Evolutionary conservation across 2,797 vertebrate genomes (phyloP).

Genomic region (Pseudochirops corinnae): DNA sequence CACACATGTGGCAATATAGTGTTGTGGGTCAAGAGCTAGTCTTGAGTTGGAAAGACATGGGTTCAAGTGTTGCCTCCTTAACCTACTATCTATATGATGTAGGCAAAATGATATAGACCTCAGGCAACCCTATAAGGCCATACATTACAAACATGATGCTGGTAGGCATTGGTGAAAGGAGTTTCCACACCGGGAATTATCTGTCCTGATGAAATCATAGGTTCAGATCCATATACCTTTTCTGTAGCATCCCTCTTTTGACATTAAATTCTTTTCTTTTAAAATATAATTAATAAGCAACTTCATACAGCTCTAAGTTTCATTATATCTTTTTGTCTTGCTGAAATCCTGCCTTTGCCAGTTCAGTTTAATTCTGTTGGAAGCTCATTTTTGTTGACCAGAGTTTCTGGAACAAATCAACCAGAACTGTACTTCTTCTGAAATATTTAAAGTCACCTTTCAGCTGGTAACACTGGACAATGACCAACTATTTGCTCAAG

Average conservation of each 20-base stretch:
- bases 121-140: neutral
- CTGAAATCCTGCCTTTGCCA: neutral
- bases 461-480: neutral
- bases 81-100: too few species aligned
- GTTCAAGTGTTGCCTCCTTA: too few species aligned
- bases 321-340: slow-evolving; percentile 7
- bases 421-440: neutral
- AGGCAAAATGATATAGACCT: neutral
- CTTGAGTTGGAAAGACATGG: too few species aligned
- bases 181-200: neutral
- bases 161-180: neutral
- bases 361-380: slow-evolving; percentile 32
- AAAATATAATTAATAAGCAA: neutral
- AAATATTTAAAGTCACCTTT: slow-evolving; percentile 20
- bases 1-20: too few species aligned
- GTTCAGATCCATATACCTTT: neutral
- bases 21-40: too few species aligned
- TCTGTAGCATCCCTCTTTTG: neutral
- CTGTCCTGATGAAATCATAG: neutral
- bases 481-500: neutral
- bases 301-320: neutral
- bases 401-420: slow-evolving; percentile 33
- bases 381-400: neutral
- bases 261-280: neutral
- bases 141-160: neutral